Conservation (phyloP, 1,140 invertebrate genomes). For the Drosophila athabasca region DNA sequence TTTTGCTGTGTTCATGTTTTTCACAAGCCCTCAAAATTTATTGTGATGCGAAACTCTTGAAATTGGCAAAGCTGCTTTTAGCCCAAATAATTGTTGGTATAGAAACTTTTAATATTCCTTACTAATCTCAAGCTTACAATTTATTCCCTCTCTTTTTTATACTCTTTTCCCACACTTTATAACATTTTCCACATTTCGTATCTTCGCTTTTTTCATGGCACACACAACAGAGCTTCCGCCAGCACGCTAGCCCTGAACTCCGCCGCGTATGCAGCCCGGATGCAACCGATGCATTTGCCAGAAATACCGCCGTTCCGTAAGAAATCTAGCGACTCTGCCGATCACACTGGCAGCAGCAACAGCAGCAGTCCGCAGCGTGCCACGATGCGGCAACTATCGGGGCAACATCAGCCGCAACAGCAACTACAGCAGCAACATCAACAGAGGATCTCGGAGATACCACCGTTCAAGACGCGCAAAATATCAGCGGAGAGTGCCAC, state of each 20-base stretch:
- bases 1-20: conserved; percentile 8
- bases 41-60: conserved; percentile 16
- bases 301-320: conserved; percentile 85
- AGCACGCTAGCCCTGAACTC: conserved; percentile 75
- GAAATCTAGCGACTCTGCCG: conserved; percentile 79
- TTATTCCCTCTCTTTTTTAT: not conserved
- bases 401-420: conserved; percentile 57
- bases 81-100: not conserved
- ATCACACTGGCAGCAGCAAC: conserved; percentile 72
- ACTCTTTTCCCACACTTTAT: not conserved
- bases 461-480: conserved; percentile 85
- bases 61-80: conserved; percentile 44
- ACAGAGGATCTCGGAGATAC: conserved; percentile 84
- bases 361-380: conserved; percentile 72
- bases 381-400: conserved; percentile 56
- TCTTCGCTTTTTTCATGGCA: conserved; percentile 33
- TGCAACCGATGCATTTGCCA: conserved; percentile 84
- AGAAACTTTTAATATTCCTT: not conserved
- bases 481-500: conserved; percentile 84
- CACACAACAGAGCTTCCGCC: conserved; percentile 77
- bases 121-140: not conserved
- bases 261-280: conserved; percentile 49
- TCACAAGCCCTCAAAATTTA: conserved; percentile 34
- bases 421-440: conserved; percentile 34
- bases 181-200: conserved; percentile 16